These are phyloP conservation scores for Rhynchotus rufescens DNA, from an alignment of 2,797 vertebrate genomes.

Conservation along the genomic window DNA sequence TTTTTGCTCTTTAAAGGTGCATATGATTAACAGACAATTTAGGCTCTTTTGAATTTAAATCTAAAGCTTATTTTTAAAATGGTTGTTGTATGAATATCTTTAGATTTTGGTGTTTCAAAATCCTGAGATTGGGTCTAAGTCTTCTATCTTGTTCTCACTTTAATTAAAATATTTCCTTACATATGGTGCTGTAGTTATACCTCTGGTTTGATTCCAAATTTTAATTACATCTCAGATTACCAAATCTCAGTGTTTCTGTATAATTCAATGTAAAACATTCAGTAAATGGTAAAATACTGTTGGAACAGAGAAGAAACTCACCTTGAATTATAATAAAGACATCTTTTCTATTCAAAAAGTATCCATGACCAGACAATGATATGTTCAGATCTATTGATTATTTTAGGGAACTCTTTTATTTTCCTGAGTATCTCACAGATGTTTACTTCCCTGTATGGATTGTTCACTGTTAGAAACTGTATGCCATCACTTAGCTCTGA, in stretches of 20 bases:
- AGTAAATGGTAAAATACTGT: not conserved
- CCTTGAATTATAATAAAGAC: not conserved
- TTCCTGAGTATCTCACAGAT: not conserved
- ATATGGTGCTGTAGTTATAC: not conserved
- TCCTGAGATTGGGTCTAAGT: not conserved
- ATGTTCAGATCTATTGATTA: not conserved
- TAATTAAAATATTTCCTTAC: constrained; percentile 9
- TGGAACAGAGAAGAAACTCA: not conserved
- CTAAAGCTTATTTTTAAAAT: not conserved
- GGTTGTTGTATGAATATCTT: not conserved
- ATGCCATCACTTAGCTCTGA: not conserved
- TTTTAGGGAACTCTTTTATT: not conserved
- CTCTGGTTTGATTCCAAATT: constrained; percentile 18
- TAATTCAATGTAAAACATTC: not conserved
- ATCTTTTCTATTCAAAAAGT: not conserved
- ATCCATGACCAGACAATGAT: not conserved
- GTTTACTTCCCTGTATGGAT: not conserved
- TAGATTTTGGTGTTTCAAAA: not conserved
- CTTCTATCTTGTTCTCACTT: not conserved
- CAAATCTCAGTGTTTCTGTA: not conserved
- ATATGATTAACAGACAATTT: not conserved
- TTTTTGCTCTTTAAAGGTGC: not conserved
- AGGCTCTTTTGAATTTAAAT: not conserved
- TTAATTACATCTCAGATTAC: constrained; percentile 13
- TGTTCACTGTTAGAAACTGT: not conserved